phyloP scores from a whole-genome alignment of 2,797 vertebrate genomes.

The Coregonus sp. region DNA sequence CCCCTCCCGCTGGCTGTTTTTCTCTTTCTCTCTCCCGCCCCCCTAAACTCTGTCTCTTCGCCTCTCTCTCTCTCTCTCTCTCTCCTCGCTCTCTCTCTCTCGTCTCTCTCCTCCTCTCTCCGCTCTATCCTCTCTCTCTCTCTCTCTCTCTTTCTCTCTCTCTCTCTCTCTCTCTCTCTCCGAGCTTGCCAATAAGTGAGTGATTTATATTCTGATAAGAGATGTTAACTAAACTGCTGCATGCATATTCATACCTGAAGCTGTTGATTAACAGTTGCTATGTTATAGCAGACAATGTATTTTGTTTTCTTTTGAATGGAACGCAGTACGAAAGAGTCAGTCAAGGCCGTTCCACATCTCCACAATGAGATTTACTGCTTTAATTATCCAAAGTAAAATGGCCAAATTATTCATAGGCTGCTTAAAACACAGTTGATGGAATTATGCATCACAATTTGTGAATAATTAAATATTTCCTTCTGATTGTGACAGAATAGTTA shows the following conservation, averaged over 20 bases:
- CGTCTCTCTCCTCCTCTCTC: slow-evolving; percentile 18
- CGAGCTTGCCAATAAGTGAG: slow-evolving; percentile 74
- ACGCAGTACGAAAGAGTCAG: slow-evolving; percentile 60
- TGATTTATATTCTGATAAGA: slow-evolving; percentile 78
- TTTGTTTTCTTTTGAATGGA: slow-evolving; percentile 69
- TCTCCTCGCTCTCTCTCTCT: not conserved
- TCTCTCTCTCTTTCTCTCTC: slow-evolving; percentile 29
- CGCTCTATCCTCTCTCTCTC: slow-evolving; percentile 19
- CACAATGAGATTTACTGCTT: slow-evolving; percentile 80
- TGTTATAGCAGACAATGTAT: slow-evolving; percentile 65
- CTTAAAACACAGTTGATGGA: slow-evolving; percentile 77
- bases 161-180: slow-evolving; percentile 50
- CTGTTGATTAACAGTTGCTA: slow-evolving; percentile 67
- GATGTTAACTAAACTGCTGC: slow-evolving; percentile 71
- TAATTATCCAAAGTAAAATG: slow-evolving; percentile 80
- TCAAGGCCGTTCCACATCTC: slow-evolving; percentile 61
- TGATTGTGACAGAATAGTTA: slow-evolving; percentile 81
- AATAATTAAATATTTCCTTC: slow-evolving; percentile 82
- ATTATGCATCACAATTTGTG: slow-evolving; percentile 80
- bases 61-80: slow-evolving; percentile 54
- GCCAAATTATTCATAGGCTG: slow-evolving; percentile 76
- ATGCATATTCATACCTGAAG: slow-evolving; percentile 76
- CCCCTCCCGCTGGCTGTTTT: too few relatives aligned
- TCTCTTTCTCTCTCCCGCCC: slow-evolving; percentile 4
- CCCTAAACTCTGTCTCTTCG: slow-evolving; percentile 54